Evolutionary conservation across 2,797 vertebrate species (phyloP).

Genomic region (Lophius americanus): DNA sequence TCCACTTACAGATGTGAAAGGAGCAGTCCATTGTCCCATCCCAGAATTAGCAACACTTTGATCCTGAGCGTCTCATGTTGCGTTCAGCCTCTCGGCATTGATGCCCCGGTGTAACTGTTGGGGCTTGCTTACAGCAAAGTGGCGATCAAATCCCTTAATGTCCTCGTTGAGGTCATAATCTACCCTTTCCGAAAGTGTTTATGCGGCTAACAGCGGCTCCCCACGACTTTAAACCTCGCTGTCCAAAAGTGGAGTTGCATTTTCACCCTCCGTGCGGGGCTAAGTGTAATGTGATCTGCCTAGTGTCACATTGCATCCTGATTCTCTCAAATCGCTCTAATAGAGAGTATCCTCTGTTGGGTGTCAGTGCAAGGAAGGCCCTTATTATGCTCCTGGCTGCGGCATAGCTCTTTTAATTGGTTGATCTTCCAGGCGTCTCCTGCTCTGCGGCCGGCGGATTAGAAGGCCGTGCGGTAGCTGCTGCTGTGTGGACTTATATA

Average conservation of each 20-base stretch:
- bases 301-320: slow-evolving; percentile 71
- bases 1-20: slow-evolving; percentile 18
- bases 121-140: slow-evolving; percentile 47
- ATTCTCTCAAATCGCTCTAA: slow-evolving; percentile 68
- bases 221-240: not conserved
- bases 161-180: slow-evolving; percentile 72
- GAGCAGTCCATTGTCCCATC: slow-evolving; percentile 22
- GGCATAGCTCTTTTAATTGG: slow-evolving; percentile 80
- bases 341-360: slow-evolving; percentile 68
- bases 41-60: slow-evolving; percentile 51
- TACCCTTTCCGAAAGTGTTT: slow-evolving; percentile 79
- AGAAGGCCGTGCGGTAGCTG: slow-evolving; percentile 69
- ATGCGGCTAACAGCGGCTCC: slow-evolving; percentile 50
- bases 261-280: slow-evolving; percentile 54
- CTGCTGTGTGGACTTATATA: slow-evolving; percentile 73
- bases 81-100: slow-evolving; percentile 19
- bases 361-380: slow-evolving; percentile 67
- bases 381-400: slow-evolving; percentile 53
- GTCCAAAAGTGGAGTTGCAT: slow-evolving; percentile 66
- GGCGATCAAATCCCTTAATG: slow-evolving; percentile 69
- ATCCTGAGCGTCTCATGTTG: slow-evolving; percentile 51
- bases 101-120: slow-evolving; percentile 15
- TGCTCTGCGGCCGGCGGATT: slow-evolving; percentile 68
- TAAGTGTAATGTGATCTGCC: slow-evolving; percentile 74
- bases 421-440: slow-evolving; percentile 85